Conservation (phyloP, 2,113 vertebrate species). For the Heterochromis multidens region DNA sequence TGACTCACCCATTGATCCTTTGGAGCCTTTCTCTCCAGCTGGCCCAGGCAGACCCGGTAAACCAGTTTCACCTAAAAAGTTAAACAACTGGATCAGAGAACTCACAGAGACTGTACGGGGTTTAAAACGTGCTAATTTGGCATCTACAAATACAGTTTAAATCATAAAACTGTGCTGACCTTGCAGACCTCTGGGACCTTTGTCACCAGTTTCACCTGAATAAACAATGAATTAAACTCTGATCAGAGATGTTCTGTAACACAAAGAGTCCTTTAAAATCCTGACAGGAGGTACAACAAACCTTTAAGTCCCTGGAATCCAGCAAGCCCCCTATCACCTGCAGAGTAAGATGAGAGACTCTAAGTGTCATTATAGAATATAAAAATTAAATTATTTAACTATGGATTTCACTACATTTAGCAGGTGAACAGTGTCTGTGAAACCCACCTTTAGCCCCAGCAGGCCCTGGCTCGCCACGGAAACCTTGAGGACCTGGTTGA, state of each 20-base stretch:
- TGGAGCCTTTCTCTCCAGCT: conserved; percentile 84
- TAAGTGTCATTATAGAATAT: background rate
- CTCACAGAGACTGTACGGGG: background rate
- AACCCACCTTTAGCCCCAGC: conserved; percentile 86
- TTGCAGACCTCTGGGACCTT: conserved; percentile 84
- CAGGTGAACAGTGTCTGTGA: background rate
- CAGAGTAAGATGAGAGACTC: background rate
- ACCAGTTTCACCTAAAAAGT: conserved; percentile 83
- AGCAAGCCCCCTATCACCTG: conserved; percentile 86
- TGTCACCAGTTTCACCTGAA: conserved; percentile 89
- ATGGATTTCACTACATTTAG: background rate
- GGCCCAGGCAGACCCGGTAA: conserved; percentile 79
- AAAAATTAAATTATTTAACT: background rate
- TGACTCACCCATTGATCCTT: conserved; percentile 84
- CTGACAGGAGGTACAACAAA: conserved; percentile 52
- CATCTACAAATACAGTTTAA: background rate
- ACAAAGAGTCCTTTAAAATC: background rate
- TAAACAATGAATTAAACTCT: background rate
- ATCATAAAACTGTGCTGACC: conserved; percentile 75
- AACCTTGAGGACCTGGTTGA: conserved; percentile 83
- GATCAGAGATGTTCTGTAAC: background rate
- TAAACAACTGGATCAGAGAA: background rate
- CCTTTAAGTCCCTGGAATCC: conserved; percentile 88
- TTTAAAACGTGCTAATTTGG: background rate
- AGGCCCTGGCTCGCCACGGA: conserved; percentile 86